Evolutionary conservation across 2,113 vertebrate species (phyloP), one percentile per base, ranked within the genome.

Genomic region (Rana temporaria): DNA sequence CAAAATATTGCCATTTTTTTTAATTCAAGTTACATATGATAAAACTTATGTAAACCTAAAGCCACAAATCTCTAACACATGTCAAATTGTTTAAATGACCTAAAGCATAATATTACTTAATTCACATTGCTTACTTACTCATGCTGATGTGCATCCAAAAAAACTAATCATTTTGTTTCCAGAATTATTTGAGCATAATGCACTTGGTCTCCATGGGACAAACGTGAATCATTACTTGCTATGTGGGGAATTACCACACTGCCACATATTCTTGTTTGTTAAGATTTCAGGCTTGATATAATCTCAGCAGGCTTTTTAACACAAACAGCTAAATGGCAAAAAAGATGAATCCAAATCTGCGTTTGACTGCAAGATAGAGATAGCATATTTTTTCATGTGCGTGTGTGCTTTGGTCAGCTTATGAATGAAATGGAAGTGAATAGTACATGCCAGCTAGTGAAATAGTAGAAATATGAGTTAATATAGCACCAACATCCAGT

Each of bases 131-230:
- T 76, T 11, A 34, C 73, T 76, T 76, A 76, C 57, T 76, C 59
- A 76, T 76, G 62, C 73, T 76, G 59, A 76, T 57, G 7, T 20
- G n/a, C 48, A 30, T 62, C 73, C 73, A 76, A 62, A 76, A 38
- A 76, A 76, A 38, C 59, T 22, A 63, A 76, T 76, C 34, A 76
- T 76, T 76, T 42, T 6, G 57, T 76, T 76, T 63, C 59, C n/a
- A 76, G 20, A 76, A 17, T 63, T 73, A 53, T 16, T 73, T 76
- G 16, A 63, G 14, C 59, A 76, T 76, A 76, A 76, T 63, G 34
- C n/a, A 24, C 0, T n/a, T 38, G 16, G 34, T 62, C 73, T 55
- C 73, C 18, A 16, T 63, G 73, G 57, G 57, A 62, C 73, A 63
- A 76, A 48, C 48, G 57, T 76, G 73, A 62, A 63, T 76, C 32